Percentiles rank a stretch among this genome's conserved stretches.
These are phyloP conservation scores for Virgularia gustaviana DNA, from an alignment of 92 coral and sea anemone species.

Conservation along the genomic window DNA sequence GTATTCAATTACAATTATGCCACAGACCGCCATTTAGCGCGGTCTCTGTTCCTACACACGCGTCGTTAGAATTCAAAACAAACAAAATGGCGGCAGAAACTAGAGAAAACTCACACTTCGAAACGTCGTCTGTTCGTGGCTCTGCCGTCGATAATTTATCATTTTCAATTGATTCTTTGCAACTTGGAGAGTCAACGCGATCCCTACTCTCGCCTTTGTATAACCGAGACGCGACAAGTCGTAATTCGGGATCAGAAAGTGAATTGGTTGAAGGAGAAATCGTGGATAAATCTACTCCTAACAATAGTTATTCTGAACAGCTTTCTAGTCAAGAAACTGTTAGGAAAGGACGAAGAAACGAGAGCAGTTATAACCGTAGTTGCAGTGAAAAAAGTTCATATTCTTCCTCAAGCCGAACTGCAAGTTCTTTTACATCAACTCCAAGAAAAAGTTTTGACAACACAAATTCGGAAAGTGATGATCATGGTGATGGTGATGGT, in stretches of 20 bases:
- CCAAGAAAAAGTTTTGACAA: not conserved
- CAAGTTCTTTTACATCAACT: not conserved
- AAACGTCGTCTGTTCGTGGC: not conserved
- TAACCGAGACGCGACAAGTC: not conserved
- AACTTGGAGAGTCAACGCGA: slow-evolving; percentile 83
- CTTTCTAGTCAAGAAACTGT: not conserved
- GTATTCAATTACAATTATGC: no score
- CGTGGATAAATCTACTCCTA: slow-evolving; percentile 15
- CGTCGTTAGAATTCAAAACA: not conserved
- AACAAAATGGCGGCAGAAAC: slow-evolving; percentile 18
- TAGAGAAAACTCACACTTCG: not conserved
- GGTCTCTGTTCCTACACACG: no score
- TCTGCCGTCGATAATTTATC: slow-evolving; percentile 16
- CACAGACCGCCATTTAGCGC: no score
- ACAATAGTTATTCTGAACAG: not conserved
- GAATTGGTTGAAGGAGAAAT: slow-evolving; percentile 23
- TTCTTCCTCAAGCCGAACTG: not conserved
- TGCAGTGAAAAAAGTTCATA: not conserved
- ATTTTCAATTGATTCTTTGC: slow-evolving; percentile 32
- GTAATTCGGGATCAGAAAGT: not conserved
- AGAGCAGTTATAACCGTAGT: not conserved
- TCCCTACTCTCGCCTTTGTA: slow-evolving; percentile 78
- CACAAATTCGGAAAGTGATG: not conserved
- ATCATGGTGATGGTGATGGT: not conserved
- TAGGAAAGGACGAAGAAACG: not conserved